Evolutionary conservation across 2,888 invertebrate species (phyloP).

Genomic region (Xestobium rufovillosum): DNA sequence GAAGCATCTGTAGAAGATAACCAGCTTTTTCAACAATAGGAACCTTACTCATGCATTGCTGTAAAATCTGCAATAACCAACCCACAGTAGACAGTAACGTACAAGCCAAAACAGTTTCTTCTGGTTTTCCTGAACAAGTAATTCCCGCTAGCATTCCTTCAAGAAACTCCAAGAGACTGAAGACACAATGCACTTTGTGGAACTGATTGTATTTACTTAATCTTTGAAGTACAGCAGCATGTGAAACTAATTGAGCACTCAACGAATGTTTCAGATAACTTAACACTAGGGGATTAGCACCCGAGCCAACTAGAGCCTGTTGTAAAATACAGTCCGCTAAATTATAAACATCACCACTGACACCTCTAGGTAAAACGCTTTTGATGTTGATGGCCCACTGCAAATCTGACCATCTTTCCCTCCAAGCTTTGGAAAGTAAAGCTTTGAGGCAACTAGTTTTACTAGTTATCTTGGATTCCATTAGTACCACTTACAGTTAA

Average conservation of each 20-base stretch:
- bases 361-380: slow-evolving; percentile 81
- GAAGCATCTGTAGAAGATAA: slow-evolving; percentile 52
- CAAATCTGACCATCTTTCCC: slow-evolving; percentile 90
- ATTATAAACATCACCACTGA: slow-evolving; percentile 89
- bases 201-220: slow-evolving; percentile 81
- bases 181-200: slow-evolving; percentile 77
- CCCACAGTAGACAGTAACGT: slow-evolving; percentile 74
- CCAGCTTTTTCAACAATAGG: slow-evolving; percentile 61
- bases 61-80: slow-evolving; percentile 74
- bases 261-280: slow-evolving; percentile 89
- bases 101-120: slow-evolving; percentile 77
- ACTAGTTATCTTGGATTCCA: slow-evolving; percentile 77
- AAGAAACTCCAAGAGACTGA: slow-evolving; percentile 77
- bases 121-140: slow-evolving; percentile 72
- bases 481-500: too few species aligned
- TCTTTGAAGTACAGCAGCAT: slow-evolving; percentile 80
- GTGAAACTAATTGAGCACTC: slow-evolving; percentile 84
- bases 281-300: slow-evolving; percentile 83
- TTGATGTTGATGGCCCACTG: slow-evolving; percentile 96
- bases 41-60: slow-evolving; percentile 41
- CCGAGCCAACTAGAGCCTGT: slow-evolving; percentile 88
- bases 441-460: slow-evolving; percentile 77
- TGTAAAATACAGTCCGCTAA: slow-evolving; percentile 88
- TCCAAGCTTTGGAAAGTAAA: slow-evolving; percentile 79
- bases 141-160: slow-evolving; percentile 58